Conservation (phyloP, 2,797 vertebrate genomes). For the Sebastes variabilis region DNA sequence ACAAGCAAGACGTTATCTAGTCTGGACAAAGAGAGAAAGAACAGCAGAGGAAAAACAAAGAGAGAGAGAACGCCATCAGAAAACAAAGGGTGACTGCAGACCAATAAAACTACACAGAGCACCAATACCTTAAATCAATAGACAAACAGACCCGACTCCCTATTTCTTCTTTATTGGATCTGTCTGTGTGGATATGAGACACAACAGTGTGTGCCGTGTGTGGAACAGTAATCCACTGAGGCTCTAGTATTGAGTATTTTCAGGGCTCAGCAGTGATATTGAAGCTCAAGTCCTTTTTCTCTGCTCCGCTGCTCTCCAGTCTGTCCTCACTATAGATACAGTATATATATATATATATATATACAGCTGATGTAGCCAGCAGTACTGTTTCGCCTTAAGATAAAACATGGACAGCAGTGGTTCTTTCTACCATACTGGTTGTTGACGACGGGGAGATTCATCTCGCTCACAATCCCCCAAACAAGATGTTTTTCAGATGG, state of each 20-base stretch:
- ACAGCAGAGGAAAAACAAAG: neutral
- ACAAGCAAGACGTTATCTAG: neutral
- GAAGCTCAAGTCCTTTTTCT: constrained; percentile 1
- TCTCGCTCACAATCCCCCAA: neutral
- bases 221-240: constrained; percentile 16
- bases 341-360: too few species aligned
- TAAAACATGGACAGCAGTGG: neutral
- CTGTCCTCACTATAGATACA: neutral
- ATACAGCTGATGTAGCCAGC: constrained; percentile 7
- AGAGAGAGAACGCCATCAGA: neutral
- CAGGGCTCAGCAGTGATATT: neutral
- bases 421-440: neutral
- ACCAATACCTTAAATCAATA: constrained; percentile 62
- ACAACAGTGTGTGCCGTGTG: neutral
- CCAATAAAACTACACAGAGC: constrained; percentile 37
- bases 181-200: constrained; percentile 50
- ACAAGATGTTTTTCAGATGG: neutral
- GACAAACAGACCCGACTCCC: constrained; percentile 47
- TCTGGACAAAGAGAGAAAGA: neutral
- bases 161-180: constrained; percentile 64
- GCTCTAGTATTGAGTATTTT: constrained; percentile 27
- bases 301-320: neutral
- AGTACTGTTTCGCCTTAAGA: neutral
- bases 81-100: constrained; percentile 31
- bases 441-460: neutral